Base-by-base conservation (phyloP, 2,888 invertebrate species). In the Epistrophella euchroma region DNA sequence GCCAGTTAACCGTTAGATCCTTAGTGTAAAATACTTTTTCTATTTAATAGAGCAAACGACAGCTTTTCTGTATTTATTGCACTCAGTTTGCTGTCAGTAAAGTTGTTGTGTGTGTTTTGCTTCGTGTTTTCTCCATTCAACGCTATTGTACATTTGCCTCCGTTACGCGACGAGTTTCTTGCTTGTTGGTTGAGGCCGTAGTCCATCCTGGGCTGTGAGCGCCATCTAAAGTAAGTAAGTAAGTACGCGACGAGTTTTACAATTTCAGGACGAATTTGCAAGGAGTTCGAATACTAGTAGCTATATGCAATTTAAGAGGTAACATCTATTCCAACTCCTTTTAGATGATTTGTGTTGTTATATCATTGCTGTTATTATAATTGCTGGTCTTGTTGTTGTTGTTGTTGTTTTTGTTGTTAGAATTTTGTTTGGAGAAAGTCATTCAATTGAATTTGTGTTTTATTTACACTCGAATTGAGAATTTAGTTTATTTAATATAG, bases 1-100 rank as follows among this genome's bases (percentile, higher is more conserved):
- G 55, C 10, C 52, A 1, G n/a, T n/a, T n/a, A n/a, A n/a, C n/a
- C n/a, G n/a, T 45, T 60, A 25, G 58, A 35, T 52, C 43, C 43
- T 28, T 47, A 45, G 50, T 68, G 15, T 62, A 76, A 77, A 74
- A 78, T 47, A 64, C 62, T 70, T 37, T 28, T 64, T 28, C 64
- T 43, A 74, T 78, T 84, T 74, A 84, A 84, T 84, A 84, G 79
- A 84, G 64, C 74, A 79, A 84, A 84, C 64, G 79, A 84, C 74
- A 79, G 70, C 70, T 84, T 66, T 74, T 84, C 74, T 64, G 74
- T 84, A 71, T 84, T 78, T 79, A 84, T 66, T 84, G 83, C 83
- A 55, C 83, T 74, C 32, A 66, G 40, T 64, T 64, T 52, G 22
- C 19, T 47, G 13, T 28, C 45, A 17, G 40, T 32, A 10, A 11